These are phyloP conservation scores for Pinna nobilis DNA, from an alignment of 1,140 invertebrate species.

Conservation along the genomic window DNA sequence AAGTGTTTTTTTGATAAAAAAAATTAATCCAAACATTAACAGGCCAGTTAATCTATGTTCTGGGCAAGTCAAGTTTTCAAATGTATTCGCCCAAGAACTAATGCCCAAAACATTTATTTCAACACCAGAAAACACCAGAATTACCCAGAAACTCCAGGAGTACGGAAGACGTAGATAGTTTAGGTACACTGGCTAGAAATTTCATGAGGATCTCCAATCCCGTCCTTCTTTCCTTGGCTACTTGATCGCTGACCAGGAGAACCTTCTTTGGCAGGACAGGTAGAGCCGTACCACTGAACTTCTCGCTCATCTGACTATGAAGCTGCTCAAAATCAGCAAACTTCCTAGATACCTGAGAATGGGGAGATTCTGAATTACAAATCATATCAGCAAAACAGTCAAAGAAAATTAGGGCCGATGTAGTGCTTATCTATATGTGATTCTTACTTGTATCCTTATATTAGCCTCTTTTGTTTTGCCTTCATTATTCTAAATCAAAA, in stretches of 20 bases:
- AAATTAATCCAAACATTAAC: too few relatives aligned
- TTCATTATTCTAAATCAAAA: too few relatives aligned
- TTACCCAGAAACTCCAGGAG: constrained; percentile 59
- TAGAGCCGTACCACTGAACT: constrained; percentile 57
- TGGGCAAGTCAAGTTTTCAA: too few relatives aligned
- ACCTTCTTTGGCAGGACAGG: constrained; percentile 60
- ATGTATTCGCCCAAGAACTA: too few relatives aligned
- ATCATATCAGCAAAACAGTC: neutral
- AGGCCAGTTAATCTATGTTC: too few relatives aligned
- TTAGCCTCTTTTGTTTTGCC: too few relatives aligned
- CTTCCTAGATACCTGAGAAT: constrained; percentile 57
- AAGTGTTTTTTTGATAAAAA: too few relatives aligned
- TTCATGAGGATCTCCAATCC: constrained; percentile 55
- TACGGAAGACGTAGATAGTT: constrained; percentile 39
- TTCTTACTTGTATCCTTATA: neutral
- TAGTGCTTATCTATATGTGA: neutral
- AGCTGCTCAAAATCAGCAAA: constrained; percentile 65
- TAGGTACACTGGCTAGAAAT: constrained; percentile 50
- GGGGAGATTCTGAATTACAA: constrained; percentile 1
- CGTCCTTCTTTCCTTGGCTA: constrained; percentile 47
- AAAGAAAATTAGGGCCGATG: neutral
- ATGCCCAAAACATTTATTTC: too few relatives aligned
- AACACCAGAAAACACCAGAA: too few relatives aligned
- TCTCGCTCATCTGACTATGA: constrained; percentile 48
- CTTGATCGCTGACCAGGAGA: constrained; percentile 51